Evolutionary conservation across 2,888 invertebrate genomes (phyloP), one percentile per base, ranked within the genome.

Genomic region (Lithodes maja): DNA sequence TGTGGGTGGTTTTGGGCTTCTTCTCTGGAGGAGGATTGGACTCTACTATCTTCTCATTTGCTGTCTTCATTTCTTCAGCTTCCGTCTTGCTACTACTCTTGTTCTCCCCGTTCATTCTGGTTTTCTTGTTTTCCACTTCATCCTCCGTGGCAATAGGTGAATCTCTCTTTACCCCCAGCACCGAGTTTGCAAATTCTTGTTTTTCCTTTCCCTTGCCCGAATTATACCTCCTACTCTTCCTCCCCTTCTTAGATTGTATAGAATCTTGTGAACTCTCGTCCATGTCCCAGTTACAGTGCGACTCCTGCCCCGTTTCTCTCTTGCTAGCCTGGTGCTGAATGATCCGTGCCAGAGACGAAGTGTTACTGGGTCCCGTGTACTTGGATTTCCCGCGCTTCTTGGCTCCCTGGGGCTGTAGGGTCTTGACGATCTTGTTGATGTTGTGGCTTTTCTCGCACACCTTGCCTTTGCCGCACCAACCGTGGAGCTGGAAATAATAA

Each of bases 391-490:
- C 75, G n/a, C 84, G 80, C 75, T 85, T 85, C 61, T 89, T 85
- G 2, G 80, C 80, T 33, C 61, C 85, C 49, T 52, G 53, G 2
- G 85, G 80, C 54, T 89, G 88, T 3, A 89, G 68, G 12, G n/a
- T 50, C 53, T 85, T 84, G 50, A 94, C 92, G 81, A 94, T 93
- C 3, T 93, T 92, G 87, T 94, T 94, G 50, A 94, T 93, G 90
- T 94, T 93, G 92, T 94, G 94, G 49, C 94, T 94, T 71, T 92
- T 92, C 15, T 90, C 85, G 92, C 94, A 94, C 1, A 85, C 87
- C 0, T 91, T 91, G 17, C 93, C 93, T 15, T 92, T 92, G 3
- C 92, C 71, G 92, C 94, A 94, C 93, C 94, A 94, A 15, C 94
- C 94, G 92, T 94, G 93, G 33, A 78, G 85, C 91, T 91, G 87